Conservation (phyloP, 2,888 invertebrate genomes). For the Arrhopalites spinosus region DNA sequence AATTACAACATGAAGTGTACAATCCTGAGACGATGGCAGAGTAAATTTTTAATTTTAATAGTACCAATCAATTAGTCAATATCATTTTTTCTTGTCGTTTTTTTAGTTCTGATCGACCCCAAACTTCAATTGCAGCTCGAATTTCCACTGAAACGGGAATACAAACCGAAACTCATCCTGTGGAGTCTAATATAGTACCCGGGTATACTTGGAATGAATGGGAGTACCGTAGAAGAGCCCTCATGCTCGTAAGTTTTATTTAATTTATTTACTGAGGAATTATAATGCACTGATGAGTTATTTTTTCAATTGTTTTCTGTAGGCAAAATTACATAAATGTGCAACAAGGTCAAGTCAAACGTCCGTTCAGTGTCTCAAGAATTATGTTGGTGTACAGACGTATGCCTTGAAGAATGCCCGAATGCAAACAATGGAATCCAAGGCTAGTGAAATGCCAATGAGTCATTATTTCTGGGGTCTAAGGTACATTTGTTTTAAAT, state of each 20-base stretch:
- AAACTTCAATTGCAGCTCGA: constrained; percentile 7
- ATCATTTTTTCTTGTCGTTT: neutral
- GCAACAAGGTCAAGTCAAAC: constrained; percentile 53
- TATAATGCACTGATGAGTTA: neutral
- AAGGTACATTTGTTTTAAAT: too few species aligned
- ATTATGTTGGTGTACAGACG: constrained; percentile 42
- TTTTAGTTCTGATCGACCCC: neutral
- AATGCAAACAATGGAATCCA: constrained; percentile 44
- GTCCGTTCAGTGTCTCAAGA: constrained; percentile 41
- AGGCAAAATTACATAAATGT: constrained; percentile 52
- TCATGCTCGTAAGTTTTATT: constrained; percentile 45
- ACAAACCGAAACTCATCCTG: constrained; percentile 52
- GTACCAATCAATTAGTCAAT: neutral
- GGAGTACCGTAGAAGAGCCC: constrained; percentile 49
- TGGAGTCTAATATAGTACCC: constrained; percentile 44
- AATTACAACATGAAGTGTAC: constrained; percentile 44
- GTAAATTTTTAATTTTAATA: neutral
- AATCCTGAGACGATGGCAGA: constrained; percentile 28
- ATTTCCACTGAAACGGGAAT: constrained; percentile 32
- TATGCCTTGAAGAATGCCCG: constrained; percentile 37
- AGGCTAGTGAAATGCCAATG: constrained; percentile 41
- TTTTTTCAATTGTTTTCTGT: constrained; percentile 8
- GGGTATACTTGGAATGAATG: constrained; percentile 54
- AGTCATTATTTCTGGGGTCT: constrained; percentile 51
- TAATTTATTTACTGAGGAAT: neutral